Conservation (phyloP, 1,140 invertebrate species). For the Cydia fagiglandana region DNA sequence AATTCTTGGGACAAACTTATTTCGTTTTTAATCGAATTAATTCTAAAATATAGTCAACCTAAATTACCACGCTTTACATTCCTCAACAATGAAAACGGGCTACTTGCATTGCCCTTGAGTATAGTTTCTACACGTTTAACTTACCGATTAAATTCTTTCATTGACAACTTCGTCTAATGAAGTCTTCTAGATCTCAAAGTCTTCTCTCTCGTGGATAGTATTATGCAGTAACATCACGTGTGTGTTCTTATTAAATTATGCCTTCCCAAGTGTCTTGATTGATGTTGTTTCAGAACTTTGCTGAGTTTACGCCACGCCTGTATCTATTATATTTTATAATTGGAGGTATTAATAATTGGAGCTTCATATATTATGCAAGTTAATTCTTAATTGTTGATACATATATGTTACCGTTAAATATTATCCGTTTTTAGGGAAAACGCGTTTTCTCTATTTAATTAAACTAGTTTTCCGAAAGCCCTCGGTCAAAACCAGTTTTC, state of each 20-base stretch:
- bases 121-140: not conserved
- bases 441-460: too few species aligned
- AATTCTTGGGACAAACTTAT: too few species aligned
- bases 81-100: too few species aligned
- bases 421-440: too few species aligned
- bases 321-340: too few species aligned
- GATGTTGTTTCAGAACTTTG: conserved; percentile 12
- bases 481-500: too few species aligned
- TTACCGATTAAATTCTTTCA: not conserved
- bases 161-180: not conserved
- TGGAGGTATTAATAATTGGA: not conserved
- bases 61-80: too few species aligned
- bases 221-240: not conserved
- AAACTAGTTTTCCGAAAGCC: too few species aligned
- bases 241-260: conserved; percentile 19
- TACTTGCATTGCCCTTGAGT: not conserved
- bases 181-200: not conserved
- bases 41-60: too few species aligned
- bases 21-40: too few species aligned
- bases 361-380: not conserved
- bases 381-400: too few species aligned
- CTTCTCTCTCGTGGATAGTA: not conserved
- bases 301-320: not conserved
- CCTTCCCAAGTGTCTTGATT: conserved; percentile 1
- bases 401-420: too few species aligned